Evolutionary conservation across 1,140 invertebrate genomes (phyloP), one percentile per base, ranked within the genome.

Genomic region (Thaumatotibia leucotreta): DNA sequence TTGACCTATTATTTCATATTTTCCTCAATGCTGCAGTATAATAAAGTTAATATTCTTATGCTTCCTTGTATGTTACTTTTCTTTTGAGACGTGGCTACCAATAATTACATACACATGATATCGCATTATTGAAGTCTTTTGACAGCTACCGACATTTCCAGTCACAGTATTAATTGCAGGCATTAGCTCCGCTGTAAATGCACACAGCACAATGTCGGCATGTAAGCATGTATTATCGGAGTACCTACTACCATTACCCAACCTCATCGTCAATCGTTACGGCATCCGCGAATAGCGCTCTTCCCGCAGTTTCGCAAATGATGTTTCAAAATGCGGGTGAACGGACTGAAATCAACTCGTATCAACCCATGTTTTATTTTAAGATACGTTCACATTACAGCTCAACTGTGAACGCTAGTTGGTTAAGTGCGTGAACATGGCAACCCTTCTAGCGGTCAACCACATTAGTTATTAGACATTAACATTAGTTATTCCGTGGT

Each of bases 321-420:
- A 17, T 58, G 52, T 58, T 58, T 58, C 52, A 11, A 58, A 39
- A 58, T 29, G 24, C n/a, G 52, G 23, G 52, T 58, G 52, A 58
- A 58, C 24, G 27, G 24, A 27, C 52, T 58, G 11, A 31, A 58
- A 27, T 24, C 52, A 27, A 54, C 50, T 14, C n/a, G 24, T 58
- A 27, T 58, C 24, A 29, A 27, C 52, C 27, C 52, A 58, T 58
- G n/a, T n/a, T 45, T 45, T 45, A 45, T 45, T 45, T 45, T 45
- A 20, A 17, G 39, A 45, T 20, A 14, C 39, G 39, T 45, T 20
- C 17, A 20, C 39, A 20, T 8, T 45, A 17, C 35, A n/a, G 4
- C 4, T 45, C 14, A 8, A n/a, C n/a, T n/a, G n/a, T n/a, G n/a
- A n/a, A n/a, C n/a, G n/a, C n/a, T n/a, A n/a, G n/a, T n/a, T n/a